Evolutionary conservation across 2,888 invertebrate genomes (phyloP).

Genomic region (Geophilus truncorum): DNA sequence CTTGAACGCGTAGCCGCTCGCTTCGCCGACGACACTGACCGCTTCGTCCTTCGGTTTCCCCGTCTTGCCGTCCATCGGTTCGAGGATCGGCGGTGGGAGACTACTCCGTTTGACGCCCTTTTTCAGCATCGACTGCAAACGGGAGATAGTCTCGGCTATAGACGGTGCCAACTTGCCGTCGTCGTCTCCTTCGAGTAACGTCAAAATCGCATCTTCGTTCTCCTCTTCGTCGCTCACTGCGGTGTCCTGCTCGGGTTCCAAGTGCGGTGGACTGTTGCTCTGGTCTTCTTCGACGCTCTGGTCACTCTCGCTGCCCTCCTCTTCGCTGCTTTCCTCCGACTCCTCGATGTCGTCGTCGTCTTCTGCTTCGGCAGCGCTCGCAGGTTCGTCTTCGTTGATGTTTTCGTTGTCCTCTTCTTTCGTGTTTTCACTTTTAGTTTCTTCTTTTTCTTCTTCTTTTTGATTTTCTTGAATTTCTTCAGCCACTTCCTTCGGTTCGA

Average conservation of each 20-base stretch:
- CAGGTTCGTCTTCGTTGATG: too few species aligned
- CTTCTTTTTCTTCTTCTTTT: neutral
- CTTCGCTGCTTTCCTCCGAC: neutral
- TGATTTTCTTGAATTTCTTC: neutral
- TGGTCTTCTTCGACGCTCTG: neutral
- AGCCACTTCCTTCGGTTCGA: neutral
- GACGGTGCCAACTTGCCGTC: neutral
- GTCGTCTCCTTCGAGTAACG: neutral
- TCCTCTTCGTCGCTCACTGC: neutral
- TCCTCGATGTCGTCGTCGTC: neutral
- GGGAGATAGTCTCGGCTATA: slow-evolving; percentile 30
- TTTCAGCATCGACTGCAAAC: slow-evolving; percentile 25
- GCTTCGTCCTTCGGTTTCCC: neutral
- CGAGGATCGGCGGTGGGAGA: slow-evolving; percentile 2
- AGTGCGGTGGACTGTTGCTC: neutral
- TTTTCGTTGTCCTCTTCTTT: neutral
- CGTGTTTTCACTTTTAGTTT: neutral
- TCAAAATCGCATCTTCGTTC: neutral
- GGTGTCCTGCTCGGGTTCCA: neutral
- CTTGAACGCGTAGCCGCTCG: neutral
- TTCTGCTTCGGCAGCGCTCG: neutral
- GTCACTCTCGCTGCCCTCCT: neutral
- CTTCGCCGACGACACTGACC: neutral
- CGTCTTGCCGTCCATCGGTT: neutral
- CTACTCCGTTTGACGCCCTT: slow-evolving; percentile 26